Conservation (phyloP, 2,888 invertebrate species). For the Brachyopa scutellaris region DNA sequence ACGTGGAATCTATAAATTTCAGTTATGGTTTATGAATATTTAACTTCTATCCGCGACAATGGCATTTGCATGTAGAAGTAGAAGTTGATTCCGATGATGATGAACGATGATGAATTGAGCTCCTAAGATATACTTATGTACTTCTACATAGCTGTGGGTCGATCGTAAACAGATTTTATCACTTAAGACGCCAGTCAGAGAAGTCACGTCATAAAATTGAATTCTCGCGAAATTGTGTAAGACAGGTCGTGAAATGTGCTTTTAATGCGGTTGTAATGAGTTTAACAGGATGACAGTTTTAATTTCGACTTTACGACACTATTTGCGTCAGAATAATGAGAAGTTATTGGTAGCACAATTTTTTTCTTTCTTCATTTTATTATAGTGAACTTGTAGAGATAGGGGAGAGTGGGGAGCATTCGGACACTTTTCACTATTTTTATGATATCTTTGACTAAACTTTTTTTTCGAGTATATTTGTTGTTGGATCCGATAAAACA, state of each 20-base stretch:
- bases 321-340: neutral
- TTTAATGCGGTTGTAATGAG: neutral
- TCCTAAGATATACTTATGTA: neutral
- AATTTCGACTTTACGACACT: neutral
- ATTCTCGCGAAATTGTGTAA: neutral
- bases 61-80: constrained; percentile 21
- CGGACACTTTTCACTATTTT: no score
- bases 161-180: constrained; percentile 39
- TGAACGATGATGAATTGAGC: constrained; percentile 42
- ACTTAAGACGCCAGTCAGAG: constrained; percentile 12
- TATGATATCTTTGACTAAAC: no score
- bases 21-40: constrained; percentile 49
- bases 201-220: constrained; percentile 2
- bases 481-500: no score
- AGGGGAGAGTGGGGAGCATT: no score
- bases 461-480: no score
- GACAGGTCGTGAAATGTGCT: neutral
- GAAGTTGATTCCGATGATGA: constrained; percentile 20
- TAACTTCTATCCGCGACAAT: constrained; percentile 31
- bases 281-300: neutral
- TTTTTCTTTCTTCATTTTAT: no score
- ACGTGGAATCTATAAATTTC: constrained; percentile 54
- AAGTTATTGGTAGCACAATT: no score
- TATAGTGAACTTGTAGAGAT: no score
- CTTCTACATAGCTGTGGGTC: no score